Conservation (phyloP, 2,113 vertebrate species). For the Cacatua alba region DNA sequence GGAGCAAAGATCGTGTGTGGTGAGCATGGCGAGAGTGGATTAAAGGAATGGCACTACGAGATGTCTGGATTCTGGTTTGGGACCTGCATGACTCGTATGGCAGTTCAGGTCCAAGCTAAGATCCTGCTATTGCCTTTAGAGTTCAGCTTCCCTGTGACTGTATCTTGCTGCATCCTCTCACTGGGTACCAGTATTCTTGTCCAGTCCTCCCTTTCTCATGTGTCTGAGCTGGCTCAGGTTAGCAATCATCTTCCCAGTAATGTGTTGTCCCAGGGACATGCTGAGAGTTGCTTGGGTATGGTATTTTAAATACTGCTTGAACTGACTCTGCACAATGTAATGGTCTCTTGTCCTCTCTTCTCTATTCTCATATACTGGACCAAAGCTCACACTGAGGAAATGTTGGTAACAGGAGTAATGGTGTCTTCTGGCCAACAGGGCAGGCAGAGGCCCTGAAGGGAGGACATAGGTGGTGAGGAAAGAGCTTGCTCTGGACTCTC, state of each 20-base stretch:
- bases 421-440: background rate
- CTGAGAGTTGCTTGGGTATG: background rate
- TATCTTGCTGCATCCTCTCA: background rate
- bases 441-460: background rate
- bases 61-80: background rate
- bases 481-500: background rate
- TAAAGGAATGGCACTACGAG: background rate
- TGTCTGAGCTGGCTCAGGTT: background rate
- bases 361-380: background rate
- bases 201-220: rapidly evolving
- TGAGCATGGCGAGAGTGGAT: background rate
- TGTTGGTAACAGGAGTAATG: background rate
- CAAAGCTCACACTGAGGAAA: background rate
- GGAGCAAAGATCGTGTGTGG: rapidly evolving
- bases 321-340: background rate
- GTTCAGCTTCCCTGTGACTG: background rate
- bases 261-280: background rate
- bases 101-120: background rate
- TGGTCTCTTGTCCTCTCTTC: background rate
- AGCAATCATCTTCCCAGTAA: background rate
- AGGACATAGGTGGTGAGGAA: background rate
- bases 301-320: background rate
- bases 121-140: background rate
- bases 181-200: background rate
- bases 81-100: background rate